Evolutionary conservation across 2,888 invertebrate genomes (phyloP), one percentile per base, ranked within the genome.

Genomic region (Drosophila neotestacea): DNA sequence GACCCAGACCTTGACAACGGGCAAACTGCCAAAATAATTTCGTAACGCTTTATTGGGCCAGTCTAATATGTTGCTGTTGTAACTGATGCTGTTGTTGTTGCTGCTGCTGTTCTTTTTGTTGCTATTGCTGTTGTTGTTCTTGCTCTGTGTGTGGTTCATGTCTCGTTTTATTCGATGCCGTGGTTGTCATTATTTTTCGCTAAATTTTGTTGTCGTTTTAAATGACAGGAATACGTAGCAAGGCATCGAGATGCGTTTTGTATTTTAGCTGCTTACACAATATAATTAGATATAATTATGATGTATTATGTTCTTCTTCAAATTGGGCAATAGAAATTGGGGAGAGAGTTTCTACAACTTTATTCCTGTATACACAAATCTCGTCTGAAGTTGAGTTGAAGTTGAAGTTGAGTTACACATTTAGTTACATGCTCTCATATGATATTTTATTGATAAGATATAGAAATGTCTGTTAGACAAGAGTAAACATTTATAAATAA

Each of bases 1-100:
- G 46, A 56, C 28, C 51, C 56, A 69, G 69, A 72, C 73, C 73
- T 76, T 76, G 73, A 44, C 73, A 73, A 73, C 70, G 70, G 82
- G 80, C 85, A 66, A 67, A 54, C 66, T 82, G 82, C 83, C 83
- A 79, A 85, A 79, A 81, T 73, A 81, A 81, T 82, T 79, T 73
- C 70, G 77, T 79, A 80, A 79, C 79, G 67, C 79, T 81, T 66
- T 64, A 56, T 81, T 76, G 81, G 60, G 34, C 41, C 50, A 46
- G 50, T 42, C 64, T 36, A 56, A 56, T 28, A 36, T 55, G 55
- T 36, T 44, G 27, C 54, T 47, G 30, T 9, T 56, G 41, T 13
- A 4, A 11, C 36, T 56, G 22, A 1, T 68, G 39, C 6, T 48
- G 22, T 11, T 41, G 28, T 27, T 59, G 30, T 63, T 50, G 36